These are phyloP conservation scores for Embiotoca jacksoni DNA, from an alignment of 2,113 vertebrate species.

Conservation along the genomic window DNA sequence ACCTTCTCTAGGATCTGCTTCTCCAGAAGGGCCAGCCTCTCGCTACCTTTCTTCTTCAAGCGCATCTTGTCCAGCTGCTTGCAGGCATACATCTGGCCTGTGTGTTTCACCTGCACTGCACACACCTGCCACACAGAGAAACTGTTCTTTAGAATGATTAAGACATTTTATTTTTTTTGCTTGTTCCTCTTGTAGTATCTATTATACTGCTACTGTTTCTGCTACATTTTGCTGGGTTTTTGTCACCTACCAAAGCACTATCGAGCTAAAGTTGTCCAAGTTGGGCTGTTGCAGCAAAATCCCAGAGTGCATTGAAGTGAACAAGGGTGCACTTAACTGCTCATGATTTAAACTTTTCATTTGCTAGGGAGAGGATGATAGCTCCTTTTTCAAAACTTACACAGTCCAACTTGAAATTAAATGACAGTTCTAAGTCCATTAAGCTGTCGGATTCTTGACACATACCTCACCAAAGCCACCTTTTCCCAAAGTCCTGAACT, in stretches of 20 bases:
- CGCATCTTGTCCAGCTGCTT: constrained; percentile 94
- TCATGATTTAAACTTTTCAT: too few relatives aligned
- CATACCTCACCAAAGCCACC: constrained; percentile 95
- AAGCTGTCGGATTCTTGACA: constrained; percentile 5
- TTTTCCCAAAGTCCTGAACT: constrained; percentile 91
- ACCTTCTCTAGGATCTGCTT: constrained; percentile 92
- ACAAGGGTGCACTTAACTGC: too few relatives aligned
- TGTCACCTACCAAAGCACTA: too few relatives aligned
- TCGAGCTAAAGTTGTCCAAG: too few relatives aligned
- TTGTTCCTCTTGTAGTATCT: too few relatives aligned
- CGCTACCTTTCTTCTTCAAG: constrained; percentile 91
- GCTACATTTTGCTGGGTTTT: too few relatives aligned
- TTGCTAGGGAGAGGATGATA: too few relatives aligned
- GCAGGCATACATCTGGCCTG: constrained; percentile 95
- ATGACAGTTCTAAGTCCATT: background rate
- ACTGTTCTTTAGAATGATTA: background rate
- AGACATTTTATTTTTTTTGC: too few relatives aligned
- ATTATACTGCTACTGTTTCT: too few relatives aligned
- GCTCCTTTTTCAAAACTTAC: too few relatives aligned
- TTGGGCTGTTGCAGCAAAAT: too few relatives aligned
- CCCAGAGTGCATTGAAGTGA: too few relatives aligned
- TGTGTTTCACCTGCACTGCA: constrained; percentile 91
- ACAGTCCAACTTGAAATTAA: background rate
- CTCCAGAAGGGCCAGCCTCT: constrained; percentile 91
- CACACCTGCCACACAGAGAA: constrained; percentile 86